A percentile compares a stretch with the other conserved stretches of the same genome.
phyloP scores from a whole-genome alignment of 1,140 invertebrate species.

The Vanessa atalanta region DNA sequence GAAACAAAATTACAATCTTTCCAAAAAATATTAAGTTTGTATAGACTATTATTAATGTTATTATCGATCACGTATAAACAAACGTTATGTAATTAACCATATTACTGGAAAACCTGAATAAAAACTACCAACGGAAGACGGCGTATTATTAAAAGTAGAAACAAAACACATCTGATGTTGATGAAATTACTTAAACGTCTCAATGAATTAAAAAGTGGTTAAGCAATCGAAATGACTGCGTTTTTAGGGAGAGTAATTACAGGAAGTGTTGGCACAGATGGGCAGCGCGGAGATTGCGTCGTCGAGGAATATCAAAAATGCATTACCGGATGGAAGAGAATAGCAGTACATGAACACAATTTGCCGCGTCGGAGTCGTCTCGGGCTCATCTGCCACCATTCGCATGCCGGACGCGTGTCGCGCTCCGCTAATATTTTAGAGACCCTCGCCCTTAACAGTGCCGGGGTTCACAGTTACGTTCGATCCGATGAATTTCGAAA shows the following conservation, averaged over 20 bases:
- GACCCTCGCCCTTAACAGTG: conserved; percentile 33
- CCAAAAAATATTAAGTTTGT: no score
- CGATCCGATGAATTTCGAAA: conserved; percentile 25
- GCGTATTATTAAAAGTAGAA: not conserved
- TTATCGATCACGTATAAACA: no score
- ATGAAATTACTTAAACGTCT: not conserved
- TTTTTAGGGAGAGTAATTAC: conserved; percentile 30
- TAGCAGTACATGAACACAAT: conserved; percentile 38
- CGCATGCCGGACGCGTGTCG: conserved; percentile 32
- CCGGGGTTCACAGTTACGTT: conserved; percentile 18
- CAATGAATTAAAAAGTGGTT: conserved; percentile 28
- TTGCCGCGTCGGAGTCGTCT: conserved; percentile 8
- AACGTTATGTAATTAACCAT: no score
- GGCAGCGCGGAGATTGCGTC: conserved; percentile 21
- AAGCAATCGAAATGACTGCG: conserved; percentile 21
- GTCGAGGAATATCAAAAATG: conserved; percentile 40
- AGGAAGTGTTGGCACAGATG: conserved; percentile 29
- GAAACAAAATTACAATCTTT: no score
- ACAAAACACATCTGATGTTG: not conserved
- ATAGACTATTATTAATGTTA: no score
- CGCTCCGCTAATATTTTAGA: conserved; percentile 37
- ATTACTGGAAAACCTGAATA: no score
- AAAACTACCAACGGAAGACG: not conserved
- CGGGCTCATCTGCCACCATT: conserved; percentile 35
- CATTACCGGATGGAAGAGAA: conserved; percentile 35